phyloP scores from a whole-genome alignment of 2,888 invertebrate genomes.

The Agrotis ipsilon region DNA sequence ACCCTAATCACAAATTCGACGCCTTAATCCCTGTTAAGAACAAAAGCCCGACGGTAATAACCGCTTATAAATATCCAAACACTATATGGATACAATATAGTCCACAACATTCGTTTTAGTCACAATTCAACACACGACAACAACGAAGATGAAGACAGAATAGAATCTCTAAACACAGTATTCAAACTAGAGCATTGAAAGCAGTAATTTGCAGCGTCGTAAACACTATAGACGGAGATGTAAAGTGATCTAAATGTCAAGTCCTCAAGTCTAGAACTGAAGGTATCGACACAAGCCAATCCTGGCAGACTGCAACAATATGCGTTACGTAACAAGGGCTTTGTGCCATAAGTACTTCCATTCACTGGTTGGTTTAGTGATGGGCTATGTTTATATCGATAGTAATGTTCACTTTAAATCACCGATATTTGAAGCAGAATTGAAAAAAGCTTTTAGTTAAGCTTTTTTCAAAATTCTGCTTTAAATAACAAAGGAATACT shows the following conservation, averaged over 20 bases:
- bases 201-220: slow-evolving; percentile 58
- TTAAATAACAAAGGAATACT: no score
- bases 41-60: neutral
- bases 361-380: slow-evolving; percentile 76
- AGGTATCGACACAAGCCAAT: slow-evolving; percentile 74
- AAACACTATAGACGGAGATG: slow-evolving; percentile 53
- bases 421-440: no score
- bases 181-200: slow-evolving; percentile 34
- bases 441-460: no score
- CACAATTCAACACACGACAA: slow-evolving; percentile 18
- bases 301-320: slow-evolving; percentile 77
- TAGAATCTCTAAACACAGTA: slow-evolving; percentile 28
- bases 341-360: slow-evolving; percentile 81
- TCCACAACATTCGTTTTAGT: neutral
- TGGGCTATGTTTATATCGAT: slow-evolving; percentile 54
- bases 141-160: slow-evolving; percentile 1
- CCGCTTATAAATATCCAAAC: neutral
- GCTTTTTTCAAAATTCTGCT: no score
- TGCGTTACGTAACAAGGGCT: slow-evolving; percentile 84
- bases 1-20: no score
- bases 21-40: no score
- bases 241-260: slow-evolving; percentile 65
- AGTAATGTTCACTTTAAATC: neutral
- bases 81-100: neutral
- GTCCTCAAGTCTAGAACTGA: slow-evolving; percentile 63